A percentile compares a stretch with the other conserved stretches of the same genome.
These are phyloP conservation scores for Sebastes hubbsi DNA, from an alignment of 2,797 vertebrate genomes.

Conservation along the genomic window DNA sequence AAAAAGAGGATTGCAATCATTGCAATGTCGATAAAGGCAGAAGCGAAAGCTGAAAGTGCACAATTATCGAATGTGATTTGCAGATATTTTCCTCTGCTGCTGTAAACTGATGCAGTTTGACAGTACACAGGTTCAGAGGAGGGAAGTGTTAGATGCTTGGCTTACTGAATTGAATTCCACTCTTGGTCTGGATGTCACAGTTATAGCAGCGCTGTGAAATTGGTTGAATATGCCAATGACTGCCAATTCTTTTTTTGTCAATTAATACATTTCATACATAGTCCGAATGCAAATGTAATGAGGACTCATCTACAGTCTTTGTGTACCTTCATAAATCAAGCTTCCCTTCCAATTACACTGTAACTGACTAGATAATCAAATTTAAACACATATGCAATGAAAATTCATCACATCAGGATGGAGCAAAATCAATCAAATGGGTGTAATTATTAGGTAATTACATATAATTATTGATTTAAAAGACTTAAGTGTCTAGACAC, in stretches of 20 bases:
- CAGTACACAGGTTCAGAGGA: not conserved
- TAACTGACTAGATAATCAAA: not conserved
- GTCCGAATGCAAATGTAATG: not conserved
- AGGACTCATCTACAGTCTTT: not conserved
- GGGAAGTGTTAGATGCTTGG: not conserved
- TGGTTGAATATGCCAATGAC: not conserved
- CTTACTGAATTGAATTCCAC: not conserved
- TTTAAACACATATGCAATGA: not conserved
- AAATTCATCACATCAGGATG: not conserved
- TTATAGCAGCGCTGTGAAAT: not conserved
- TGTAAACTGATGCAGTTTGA: slow-evolving; percentile 24
- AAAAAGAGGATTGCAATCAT: not conserved
- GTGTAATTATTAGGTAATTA: not conserved
- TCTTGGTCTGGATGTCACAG: not conserved
- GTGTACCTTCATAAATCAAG: not conserved
- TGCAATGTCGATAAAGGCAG: too few species aligned
- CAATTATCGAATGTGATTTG: not conserved
- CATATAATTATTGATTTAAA: slow-evolving; percentile 20
- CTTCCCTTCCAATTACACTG: not conserved
- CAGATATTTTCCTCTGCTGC: not conserved
- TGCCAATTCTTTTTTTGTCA: not conserved
- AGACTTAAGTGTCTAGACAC: not conserved
- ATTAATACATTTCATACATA: not conserved
- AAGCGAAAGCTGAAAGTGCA: not conserved
- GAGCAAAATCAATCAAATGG: slow-evolving; percentile 7